Base-by-base conservation (phyloP, 2,797 vertebrate genomes). In the Gobio occitaniae region DNA sequence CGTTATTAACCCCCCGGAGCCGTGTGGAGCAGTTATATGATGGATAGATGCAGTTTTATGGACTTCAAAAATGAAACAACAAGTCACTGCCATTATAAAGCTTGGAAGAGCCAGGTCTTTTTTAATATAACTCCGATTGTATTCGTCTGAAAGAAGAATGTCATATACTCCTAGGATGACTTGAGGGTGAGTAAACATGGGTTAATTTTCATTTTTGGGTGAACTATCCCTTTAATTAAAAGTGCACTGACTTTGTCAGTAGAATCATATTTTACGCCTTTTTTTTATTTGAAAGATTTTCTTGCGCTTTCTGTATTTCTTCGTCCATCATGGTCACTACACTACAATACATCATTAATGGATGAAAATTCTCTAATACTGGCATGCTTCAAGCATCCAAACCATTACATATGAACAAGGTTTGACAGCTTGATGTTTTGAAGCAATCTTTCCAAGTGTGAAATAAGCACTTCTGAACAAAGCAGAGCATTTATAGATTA, bases 381-480 rank as follows among this genome's bases (percentile, higher is more conserved):
- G 4, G 7, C 9, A 36, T 65, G 54, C 3, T 44, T 38, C 48
- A 70, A 59, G 41, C 21, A 59, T 70, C 66, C 21, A 59, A 59
- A 48, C 10, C n/a, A 61, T 82, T 71, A 71, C n/a, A 61, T 61
- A 21, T 47, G 41, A 59, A 72, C 25, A 29, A 15, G 12, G 38
- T 61, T 47, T 61, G 52, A 59, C n/a, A 59, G n/a, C 50, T 70
- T 70, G 38, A 19, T 61, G 11, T 56, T 72, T 10, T 15, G 6
- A 61, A 71, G 52, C 78, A 80, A 25, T 70, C 65, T 41, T 54
- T 16, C 32, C 0, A 2, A 61, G 38, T 59, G n/a, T 61, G 52
- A 82, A 72, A 82, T 82, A 36, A 82, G 50, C 69, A 61, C 54
- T 74, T 75, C 59, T 41, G 32, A 66, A 54, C 59, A 83, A 66